Percentiles rank a stretch among this genome's conserved stretches.
These are phyloP conservation scores for Cyclophora punctaria DNA, from an alignment of 2,888 invertebrate genomes.

Conservation along the genomic window DNA sequence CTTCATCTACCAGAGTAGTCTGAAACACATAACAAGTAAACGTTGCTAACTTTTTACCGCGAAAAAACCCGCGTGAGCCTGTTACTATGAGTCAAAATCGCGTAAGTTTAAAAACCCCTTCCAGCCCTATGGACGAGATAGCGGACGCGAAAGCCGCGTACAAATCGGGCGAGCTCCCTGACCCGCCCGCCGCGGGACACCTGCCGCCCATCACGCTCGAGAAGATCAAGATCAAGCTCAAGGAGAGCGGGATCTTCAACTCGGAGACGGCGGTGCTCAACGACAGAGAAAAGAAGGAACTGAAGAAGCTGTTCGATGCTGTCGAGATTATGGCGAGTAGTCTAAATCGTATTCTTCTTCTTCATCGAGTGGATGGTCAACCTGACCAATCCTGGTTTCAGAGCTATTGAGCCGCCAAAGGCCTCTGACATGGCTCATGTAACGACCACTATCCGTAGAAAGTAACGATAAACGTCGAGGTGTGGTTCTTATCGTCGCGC, in stretches of 20 bases:
- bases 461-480: no score
- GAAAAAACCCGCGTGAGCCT: no score
- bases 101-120: slow-evolving; percentile 3
- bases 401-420: no score
- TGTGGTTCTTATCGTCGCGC: no score
- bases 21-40: no score
- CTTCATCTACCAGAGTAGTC: no score
- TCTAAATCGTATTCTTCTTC: not conserved
- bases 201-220: slow-evolving; percentile 38
- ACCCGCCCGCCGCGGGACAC: slow-evolving; percentile 30
- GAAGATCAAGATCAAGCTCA: slow-evolving; percentile 44
- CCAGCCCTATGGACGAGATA: slow-evolving; percentile 27
- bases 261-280: slow-evolving; percentile 28
- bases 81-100: no score
- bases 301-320: slow-evolving; percentile 48
- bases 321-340: slow-evolving; percentile 54
- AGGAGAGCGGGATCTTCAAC: slow-evolving; percentile 47
- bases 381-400: no score
- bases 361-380: no score
- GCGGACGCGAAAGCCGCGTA: slow-evolving; percentile 34
- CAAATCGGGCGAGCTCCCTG: slow-evolving; percentile 43
- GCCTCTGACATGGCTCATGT: no score
- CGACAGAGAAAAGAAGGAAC: slow-evolving; percentile 46
- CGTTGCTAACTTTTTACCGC: no score
- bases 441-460: not conserved